phyloP scores from a whole-genome alignment of 2,113 vertebrate genomes.

The Leucoraja erinaceus region DNA sequence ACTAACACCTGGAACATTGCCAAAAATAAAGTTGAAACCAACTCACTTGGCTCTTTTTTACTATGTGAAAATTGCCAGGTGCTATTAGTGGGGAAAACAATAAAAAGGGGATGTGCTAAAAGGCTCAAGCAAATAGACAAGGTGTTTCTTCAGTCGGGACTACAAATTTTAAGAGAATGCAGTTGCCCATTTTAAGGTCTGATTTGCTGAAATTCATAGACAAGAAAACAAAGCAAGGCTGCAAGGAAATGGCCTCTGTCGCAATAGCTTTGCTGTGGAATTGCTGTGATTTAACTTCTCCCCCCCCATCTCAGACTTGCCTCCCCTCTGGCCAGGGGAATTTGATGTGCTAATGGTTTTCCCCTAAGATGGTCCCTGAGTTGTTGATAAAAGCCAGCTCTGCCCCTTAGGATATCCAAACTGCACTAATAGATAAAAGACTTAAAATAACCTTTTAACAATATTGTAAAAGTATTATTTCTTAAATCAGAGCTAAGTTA shows the following conservation, averaged over 20 bases:
- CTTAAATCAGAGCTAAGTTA: conserved; percentile 21
- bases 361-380: background rate
- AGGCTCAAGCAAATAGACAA: background rate
- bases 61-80: background rate
- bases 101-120: background rate
- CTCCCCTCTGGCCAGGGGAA: background rate
- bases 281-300: background rate
- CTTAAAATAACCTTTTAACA: background rate
- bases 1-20: background rate
- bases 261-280: background rate
- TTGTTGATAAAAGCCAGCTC: background rate
- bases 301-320: background rate
- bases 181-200: background rate
- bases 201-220: background rate
- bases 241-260: background rate
- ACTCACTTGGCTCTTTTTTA: background rate
- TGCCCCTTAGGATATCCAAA: background rate
- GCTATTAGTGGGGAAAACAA: background rate
- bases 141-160: background rate
- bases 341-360: background rate
- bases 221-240: too few relatives aligned
- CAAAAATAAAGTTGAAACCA: background rate
- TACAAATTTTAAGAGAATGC: background rate
- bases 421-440: background rate
- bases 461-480: background rate